These are phyloP conservation scores for Celastrina argiolus DNA, from an alignment of 2,888 invertebrate species.

Conservation along the genomic window DNA sequence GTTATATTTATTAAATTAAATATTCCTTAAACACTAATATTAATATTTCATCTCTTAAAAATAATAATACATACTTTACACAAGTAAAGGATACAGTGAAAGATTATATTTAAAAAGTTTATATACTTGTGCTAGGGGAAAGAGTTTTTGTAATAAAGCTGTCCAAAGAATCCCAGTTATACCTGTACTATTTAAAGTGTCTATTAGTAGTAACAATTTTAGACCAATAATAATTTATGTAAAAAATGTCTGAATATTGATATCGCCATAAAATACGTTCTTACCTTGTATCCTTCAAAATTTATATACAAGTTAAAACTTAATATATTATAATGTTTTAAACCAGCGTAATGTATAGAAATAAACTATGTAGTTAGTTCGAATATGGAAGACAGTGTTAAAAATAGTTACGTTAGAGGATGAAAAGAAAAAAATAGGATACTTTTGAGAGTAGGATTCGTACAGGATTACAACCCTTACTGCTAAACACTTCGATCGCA, in stretches of 20 bases:
- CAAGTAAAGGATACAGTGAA: background rate
- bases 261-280: background rate
- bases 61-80: constrained; percentile 21
- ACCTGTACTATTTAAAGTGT: no score
- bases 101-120: background rate
- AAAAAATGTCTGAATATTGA: background rate
- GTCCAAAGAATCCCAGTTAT: no score
- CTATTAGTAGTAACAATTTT: no score
- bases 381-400: constrained; percentile 21
- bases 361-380: constrained; percentile 21
- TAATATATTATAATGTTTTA: constrained; percentile 1
- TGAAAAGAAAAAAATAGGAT: background rate
- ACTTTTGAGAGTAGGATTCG: background rate
- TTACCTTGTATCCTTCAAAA: background rate
- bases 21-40: constrained; percentile 18
- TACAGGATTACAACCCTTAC: background rate
- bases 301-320: constrained; percentile 11
- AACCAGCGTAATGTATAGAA: constrained; percentile 18
- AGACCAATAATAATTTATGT: no score
- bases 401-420: constrained; percentile 20
- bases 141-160: background rate
- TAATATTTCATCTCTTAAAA: constrained; percentile 19
- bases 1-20: constrained; percentile 21
- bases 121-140: no score
- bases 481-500: no score